phyloP scores from a whole-genome alignment of 2,113 vertebrate species.

The Nannospalax galili region DNA sequence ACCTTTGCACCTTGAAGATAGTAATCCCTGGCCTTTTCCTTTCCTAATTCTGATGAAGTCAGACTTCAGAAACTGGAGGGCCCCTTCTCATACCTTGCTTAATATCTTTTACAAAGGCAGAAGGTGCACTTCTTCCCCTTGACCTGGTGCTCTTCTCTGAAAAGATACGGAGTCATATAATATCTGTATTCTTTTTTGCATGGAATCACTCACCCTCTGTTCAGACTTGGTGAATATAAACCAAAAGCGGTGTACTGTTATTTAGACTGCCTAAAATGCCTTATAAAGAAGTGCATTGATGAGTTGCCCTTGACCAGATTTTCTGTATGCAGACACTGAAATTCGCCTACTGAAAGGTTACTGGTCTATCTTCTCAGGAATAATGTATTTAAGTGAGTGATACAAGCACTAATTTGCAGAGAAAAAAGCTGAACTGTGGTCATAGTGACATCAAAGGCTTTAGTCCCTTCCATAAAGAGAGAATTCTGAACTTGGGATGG shows the following conservation, averaged over 20 bases:
- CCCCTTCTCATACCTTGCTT: neutral
- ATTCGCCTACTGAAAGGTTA: neutral
- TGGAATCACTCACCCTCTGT: neutral
- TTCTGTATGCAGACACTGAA: neutral
- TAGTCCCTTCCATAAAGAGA: neutral
- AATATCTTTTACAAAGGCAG: neutral
- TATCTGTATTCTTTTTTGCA: neutral
- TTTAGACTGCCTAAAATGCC: neutral
- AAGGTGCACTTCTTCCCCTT: neutral
- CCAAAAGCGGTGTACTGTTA: neutral
- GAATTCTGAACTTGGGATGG: neutral
- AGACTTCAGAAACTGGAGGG: neutral
- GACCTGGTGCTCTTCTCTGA: neutral
- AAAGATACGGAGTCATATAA: neutral
- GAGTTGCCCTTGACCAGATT: neutral
- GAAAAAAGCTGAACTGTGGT: neutral
- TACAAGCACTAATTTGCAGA: neutral
- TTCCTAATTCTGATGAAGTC: neutral
- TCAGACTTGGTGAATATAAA: neutral
- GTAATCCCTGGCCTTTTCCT: neutral
- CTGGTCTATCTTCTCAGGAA: neutral
- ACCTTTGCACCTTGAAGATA: neutral
- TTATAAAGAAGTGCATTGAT: neutral
- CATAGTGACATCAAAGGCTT: neutral
- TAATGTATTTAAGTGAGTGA: neutral